Base-by-base conservation (phyloP, 2,888 invertebrate genomes). In the Macrosoma leucophasiata region DNA sequence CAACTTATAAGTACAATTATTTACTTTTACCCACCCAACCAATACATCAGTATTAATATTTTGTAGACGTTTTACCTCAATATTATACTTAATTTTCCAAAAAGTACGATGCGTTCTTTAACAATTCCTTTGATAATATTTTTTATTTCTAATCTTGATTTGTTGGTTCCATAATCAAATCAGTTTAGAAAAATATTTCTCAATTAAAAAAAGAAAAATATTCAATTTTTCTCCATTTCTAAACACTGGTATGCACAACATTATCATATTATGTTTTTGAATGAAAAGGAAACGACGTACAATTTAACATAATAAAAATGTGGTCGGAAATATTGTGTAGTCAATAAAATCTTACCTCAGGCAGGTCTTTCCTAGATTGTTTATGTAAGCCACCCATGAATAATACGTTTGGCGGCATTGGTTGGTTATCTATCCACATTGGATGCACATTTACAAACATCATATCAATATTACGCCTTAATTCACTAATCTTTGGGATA, bases 341-440 rank as follows among this genome's bases (percentile, higher is more conserved):
- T 28, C 27, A 3, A 13, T 19, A 1, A 28, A 11, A 4, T 27
- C 35, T 40, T 46, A 62, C 65, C 39, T 39, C 9, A 10, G 63
- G 58, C 5, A 66, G 32, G 2, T 52, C 47, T 20, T 53, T 56
- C 1, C 24, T 26, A 7, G 47, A 46, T 18, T 49, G 49, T 13
- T 48, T 48, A 32, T 62, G 59, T 8, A 66, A 12, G 1, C 62
- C 62, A 11, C 62, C 58, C 40, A 63, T 54, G 8, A 55, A 54
- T 10, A 64, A 25, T 3, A 65, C 53, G 31, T 48, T 52, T 0
- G 55, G 53, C 1, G 66, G 63, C 1, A 55, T 47, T 2, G 66
- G 65, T 11, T 50, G 45, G 29, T 58, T 62, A 0, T 50, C 43
- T 2, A 50, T 50, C 54, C 60, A 65, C 10, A 65, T 42, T 0